These are phyloP conservation scores for Micoletzkya japonica DNA, from an alignment of 2,888 invertebrate species.

Conservation along the genomic window DNA sequence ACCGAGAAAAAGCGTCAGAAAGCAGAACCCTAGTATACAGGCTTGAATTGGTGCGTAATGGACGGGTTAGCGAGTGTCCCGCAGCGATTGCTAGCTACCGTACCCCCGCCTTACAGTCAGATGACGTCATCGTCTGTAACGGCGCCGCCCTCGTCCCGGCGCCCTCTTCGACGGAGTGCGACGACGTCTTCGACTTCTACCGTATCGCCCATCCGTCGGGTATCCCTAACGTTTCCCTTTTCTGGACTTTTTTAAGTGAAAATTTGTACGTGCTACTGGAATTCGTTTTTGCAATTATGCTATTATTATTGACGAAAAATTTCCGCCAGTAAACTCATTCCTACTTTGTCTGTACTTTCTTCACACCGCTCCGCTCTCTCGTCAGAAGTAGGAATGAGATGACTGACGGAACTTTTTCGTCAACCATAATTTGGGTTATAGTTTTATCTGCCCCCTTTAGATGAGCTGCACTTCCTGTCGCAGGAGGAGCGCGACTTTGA, in stretches of 20 bases:
- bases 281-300: background rate
- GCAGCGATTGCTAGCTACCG: too few relatives aligned
- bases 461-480: constrained; percentile 39
- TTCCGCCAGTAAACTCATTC: too few relatives aligned
- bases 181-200: constrained; percentile 58
- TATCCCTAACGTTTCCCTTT: constrained; percentile 1
- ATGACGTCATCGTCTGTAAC: constrained; percentile 33
- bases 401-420: background rate
- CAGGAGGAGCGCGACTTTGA: constrained; percentile 21
- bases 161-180: constrained; percentile 31
- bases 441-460: constrained; percentile 38
- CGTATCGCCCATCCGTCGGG: constrained; percentile 33
- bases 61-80: too few relatives aligned
- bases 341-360: too few relatives aligned
- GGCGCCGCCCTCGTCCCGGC: constrained; percentile 33
- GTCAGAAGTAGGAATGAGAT: too few relatives aligned
- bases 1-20: too few relatives aligned
- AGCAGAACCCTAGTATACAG: constrained; percentile 12
- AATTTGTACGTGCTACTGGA: constrained; percentile 20
- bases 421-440: background rate
- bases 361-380: too few relatives aligned
- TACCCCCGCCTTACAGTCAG: background rate
- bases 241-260: background rate
- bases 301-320: background rate
- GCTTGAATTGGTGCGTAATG: too few relatives aligned